phyloP scores from a whole-genome alignment of 2,797 vertebrate species.

The Chromis chromis region DNA sequence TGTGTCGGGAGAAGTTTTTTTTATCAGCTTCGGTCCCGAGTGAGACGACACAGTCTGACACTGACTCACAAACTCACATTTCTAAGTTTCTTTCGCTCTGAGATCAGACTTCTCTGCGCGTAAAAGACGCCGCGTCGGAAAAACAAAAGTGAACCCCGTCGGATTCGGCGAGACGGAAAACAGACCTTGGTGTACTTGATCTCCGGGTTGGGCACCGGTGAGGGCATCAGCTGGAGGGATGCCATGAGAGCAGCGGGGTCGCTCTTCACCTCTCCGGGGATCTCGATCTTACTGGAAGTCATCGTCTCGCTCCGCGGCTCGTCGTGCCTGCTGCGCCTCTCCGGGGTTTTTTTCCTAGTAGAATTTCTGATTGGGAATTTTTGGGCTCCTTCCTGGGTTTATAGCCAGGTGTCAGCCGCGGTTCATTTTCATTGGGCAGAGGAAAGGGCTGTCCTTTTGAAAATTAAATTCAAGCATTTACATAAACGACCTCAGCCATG shows the following conservation, averaged over 20 bases:
- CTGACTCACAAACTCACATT: conserved; percentile 13
- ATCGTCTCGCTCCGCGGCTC: conserved; percentile 78
- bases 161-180: conserved; percentile 32
- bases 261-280: conserved; percentile 94
- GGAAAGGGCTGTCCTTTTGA: conserved; percentile 90
- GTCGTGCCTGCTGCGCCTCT: conserved; percentile 62
- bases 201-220: conserved; percentile 94
- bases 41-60: conserved; percentile 12
- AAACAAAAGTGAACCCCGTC: conserved; percentile 1
- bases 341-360: conserved; percentile 42
- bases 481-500: conserved; percentile 83
- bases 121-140: conserved; percentile 9
- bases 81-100: neutral
- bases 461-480: conserved; percentile 87
- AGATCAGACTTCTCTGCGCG: conserved; percentile 4
- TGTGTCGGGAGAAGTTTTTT: neutral
- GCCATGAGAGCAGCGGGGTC: conserved; percentile 96
- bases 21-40: neutral
- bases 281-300: conserved; percentile 96
- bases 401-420: conserved; percentile 97
- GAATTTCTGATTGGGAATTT: conserved; percentile 80
- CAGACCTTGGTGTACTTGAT: conserved; percentile 96
- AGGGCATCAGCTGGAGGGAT: conserved; percentile 95
- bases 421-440: conserved; percentile 94
- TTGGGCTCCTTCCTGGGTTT: conserved; percentile 89